Conservation (phyloP, 2,113 vertebrate species). For the Antechinus flavipes region DNA sequence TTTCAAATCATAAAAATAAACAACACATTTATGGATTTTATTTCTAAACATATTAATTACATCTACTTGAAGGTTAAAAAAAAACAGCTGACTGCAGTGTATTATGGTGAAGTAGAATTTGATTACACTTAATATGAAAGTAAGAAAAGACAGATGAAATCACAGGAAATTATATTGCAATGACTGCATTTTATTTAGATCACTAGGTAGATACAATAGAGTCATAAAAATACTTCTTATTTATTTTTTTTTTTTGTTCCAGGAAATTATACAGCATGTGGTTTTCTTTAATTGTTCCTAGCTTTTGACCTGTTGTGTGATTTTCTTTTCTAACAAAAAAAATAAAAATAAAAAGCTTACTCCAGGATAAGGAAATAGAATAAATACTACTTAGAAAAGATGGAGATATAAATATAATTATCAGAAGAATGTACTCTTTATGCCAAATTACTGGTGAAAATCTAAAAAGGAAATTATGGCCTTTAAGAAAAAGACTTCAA, state of each 20-base stretch:
- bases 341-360: neutral
- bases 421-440: slow-evolving; percentile 56
- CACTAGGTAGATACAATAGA: neutral
- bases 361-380: slow-evolving; percentile 59
- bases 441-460: slow-evolving; percentile 56
- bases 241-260: neutral
- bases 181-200: neutral
- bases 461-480: slow-evolving; percentile 66
- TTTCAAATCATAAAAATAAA: slow-evolving; percentile 7
- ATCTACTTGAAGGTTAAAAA: neutral
- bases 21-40: neutral
- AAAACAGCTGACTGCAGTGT: neutral
- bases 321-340: slow-evolving; percentile 32
- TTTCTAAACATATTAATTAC: slow-evolving; percentile 16
- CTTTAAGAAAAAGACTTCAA: slow-evolving; percentile 55
- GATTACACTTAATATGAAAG: neutral
- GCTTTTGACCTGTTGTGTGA: slow-evolving; percentile 58
- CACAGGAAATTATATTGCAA: neutral
- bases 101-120: neutral
- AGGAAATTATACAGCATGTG: neutral
- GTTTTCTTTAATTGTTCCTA: slow-evolving; percentile 33
- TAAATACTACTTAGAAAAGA: slow-evolving; percentile 69
- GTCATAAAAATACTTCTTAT: neutral
- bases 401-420: slow-evolving; percentile 69
- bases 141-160: neutral